Evolutionary conservation across 2,888 invertebrate genomes (phyloP), one percentile per base, ranked within the genome.

Genomic region (Apodemia mormo): DNA sequence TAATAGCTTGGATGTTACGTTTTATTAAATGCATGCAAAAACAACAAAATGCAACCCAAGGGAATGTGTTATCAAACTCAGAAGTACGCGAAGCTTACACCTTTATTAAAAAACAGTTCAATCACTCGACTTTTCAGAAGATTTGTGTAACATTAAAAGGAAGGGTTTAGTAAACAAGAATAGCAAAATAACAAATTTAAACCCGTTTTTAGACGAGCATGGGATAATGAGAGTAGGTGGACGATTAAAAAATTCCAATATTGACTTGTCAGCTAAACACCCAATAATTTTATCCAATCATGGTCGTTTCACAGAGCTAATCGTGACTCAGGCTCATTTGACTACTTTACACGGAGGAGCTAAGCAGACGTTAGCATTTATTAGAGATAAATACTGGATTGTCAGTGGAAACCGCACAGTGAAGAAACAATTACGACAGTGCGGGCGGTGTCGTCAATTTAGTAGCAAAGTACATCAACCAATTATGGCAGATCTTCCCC

Each of bases 41-140:
- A 8, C 12, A 52, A 22, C 58, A 30, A 29, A 58, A 58, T 58
- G 29, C 58, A 29, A 33, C 29, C 45, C 14, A 56, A 33, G 45
- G 30, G 43, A 68, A 68, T 14, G 33, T 43, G 37, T 29, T 68
- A 14, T 43, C 43, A 12, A 22, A 40, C 10, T 22, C 43, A 43
- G 67, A 67, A 29, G 12, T 67, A 10, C 40, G 33, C 22, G 12
- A 68, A n/a, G 8, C 65, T 37, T 65, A 65, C 33, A 54, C 45
- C 37, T 64, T 68, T 37, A 68, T 68, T 5, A 68, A 14, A 68
- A 65, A 65, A 68, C 52, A 10, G 14, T 68, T 65, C 68, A 65
- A 68, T 58, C 64, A 29, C 52, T 68, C 9, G 68, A 68, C 22
- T 68, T 68, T 68, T 33, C 14, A 22, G 65, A 68, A 14, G 68